These are phyloP conservation scores for Drosophila yooni DNA, from an alignment of 2,888 invertebrate species.

Conservation along the genomic window DNA sequence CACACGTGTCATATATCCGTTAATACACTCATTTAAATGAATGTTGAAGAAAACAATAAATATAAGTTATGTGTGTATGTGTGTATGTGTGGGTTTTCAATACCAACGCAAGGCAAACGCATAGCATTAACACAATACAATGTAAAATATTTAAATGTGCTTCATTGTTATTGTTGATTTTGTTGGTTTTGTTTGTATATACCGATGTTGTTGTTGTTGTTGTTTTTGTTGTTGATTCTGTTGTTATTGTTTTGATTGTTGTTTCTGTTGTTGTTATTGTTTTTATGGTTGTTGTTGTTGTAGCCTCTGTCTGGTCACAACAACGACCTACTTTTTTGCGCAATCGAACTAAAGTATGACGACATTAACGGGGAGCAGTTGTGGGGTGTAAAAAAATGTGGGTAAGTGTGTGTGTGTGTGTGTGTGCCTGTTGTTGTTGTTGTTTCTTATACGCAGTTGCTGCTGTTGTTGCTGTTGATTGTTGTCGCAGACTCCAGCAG, in stretches of 20 bases:
- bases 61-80: not conserved
- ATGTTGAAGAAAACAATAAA: not conserved
- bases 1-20: not conserved
- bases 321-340: conserved; percentile 78
- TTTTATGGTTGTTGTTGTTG: conserved; percentile 17
- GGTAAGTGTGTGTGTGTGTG: conserved; percentile 10
- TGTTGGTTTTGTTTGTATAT: conserved; percentile 22
- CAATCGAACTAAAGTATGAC: conserved; percentile 68
- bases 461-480: conserved; percentile 5
- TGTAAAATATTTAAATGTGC: conserved; percentile 75
- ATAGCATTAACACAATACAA: conserved; percentile 53
- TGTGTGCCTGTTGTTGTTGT: conserved; percentile 19
- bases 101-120: conserved; percentile 59
- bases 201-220: conserved; percentile 7
- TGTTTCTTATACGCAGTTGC: conserved; percentile 23
- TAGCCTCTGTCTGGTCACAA: conserved; percentile 65
- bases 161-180: conserved; percentile 31
- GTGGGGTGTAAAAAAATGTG: conserved; percentile 3
- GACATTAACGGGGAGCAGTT: conserved; percentile 32
- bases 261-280: not conserved
- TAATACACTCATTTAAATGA: not conserved
- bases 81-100: conserved; percentile 46
- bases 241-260: not conserved
- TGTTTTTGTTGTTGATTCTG: not conserved
- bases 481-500: conserved; percentile 18